Percentiles rank a stretch among this genome's conserved stretches.
phyloP scores from a whole-genome alignment of 2,113 vertebrate genomes.

The Cheirogaleus medius region DNA sequence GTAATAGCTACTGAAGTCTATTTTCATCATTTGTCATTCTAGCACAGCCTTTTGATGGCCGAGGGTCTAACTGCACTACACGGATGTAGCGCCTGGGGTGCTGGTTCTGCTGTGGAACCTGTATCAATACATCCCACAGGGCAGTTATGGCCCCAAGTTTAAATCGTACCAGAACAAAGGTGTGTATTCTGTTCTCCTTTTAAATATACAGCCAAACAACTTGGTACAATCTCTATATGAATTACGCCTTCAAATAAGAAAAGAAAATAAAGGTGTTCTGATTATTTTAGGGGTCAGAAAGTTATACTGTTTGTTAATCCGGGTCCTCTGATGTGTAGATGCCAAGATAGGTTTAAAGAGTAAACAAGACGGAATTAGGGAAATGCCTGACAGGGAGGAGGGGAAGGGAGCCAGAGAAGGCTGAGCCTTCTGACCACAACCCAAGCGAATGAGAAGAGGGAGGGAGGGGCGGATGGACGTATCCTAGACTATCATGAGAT shows the following conservation, averaged over 20 bases:
- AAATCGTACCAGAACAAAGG: not conserved
- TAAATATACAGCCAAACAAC: not conserved
- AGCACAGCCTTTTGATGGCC: not conserved
- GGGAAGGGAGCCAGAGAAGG: not conserved
- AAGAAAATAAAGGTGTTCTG: not conserved
- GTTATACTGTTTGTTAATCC: not conserved
- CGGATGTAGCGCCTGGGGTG: not conserved
- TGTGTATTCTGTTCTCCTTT: not conserved
- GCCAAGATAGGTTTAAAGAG: not conserved
- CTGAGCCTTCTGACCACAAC: not conserved
- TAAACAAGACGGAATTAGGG: not conserved
- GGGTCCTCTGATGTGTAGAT: not conserved
- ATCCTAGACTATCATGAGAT: not conserved
- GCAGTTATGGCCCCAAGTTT: not conserved
- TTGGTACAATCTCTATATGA: not conserved
- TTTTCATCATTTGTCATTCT: not conserved
- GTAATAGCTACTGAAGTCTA: not conserved
- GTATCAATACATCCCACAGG: not conserved
- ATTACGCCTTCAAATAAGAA: not conserved
- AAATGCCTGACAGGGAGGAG: not conserved
- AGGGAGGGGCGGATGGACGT: not conserved
- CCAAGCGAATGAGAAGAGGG: not conserved
- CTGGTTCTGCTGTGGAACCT: not conserved
- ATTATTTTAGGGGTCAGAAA: not conserved
- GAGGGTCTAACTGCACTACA: not conserved